Evolutionary conservation across 1,140 invertebrate genomes (phyloP), one percentile per base, ranked within the genome.

Genomic region (Triops longicaudatus): DNA sequence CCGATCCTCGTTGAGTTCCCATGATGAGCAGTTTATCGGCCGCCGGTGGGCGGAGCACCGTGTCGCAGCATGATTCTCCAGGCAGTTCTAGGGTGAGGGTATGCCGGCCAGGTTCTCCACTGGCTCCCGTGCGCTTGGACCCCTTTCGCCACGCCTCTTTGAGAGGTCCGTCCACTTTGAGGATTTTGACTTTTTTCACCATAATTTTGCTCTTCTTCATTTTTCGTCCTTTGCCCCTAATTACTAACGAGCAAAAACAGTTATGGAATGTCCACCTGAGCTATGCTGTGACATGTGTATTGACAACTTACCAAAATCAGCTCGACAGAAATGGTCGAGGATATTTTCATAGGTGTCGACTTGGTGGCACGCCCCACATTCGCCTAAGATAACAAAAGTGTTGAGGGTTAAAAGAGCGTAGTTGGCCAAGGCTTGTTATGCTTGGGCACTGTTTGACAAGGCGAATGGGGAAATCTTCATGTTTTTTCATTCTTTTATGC

Each of bases 261-360:
- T 31, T 72, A 31, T 27, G 72, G 73, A 28, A 77, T 72, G 26
- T 73, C 41, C 22, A 80, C 78, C 72, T 22, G 22, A 37, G 72
- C 41, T 76, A 26, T 26, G 14, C 63, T 28, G 14, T 26, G 31
- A 31, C n/a, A 11, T 37, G 1, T 14, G 73, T 43, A 77, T 77
- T 78, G 26, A 26, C 26, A 63, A 82, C 86, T 85, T 84, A 90
- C 89, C 89, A 79, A 88, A 87, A 77, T 88, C 86, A 17, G 88
- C 84, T 73, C 88, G 82, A 80, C 89, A 90, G 80, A 85, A 90
- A 81, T 90, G 86, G 81, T 91, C 88, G 78, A 91, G 82, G 76
- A 90, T 86, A 80, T 89, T 89, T 82, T 90, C 89, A 81, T 87
- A 89, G 1, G 89, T 90, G n/a, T 87, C 85, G 1, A 87, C 86